These are phyloP conservation scores for Augochlora pura DNA, from an alignment of 1,140 invertebrate species.

Conservation along the genomic window DNA sequence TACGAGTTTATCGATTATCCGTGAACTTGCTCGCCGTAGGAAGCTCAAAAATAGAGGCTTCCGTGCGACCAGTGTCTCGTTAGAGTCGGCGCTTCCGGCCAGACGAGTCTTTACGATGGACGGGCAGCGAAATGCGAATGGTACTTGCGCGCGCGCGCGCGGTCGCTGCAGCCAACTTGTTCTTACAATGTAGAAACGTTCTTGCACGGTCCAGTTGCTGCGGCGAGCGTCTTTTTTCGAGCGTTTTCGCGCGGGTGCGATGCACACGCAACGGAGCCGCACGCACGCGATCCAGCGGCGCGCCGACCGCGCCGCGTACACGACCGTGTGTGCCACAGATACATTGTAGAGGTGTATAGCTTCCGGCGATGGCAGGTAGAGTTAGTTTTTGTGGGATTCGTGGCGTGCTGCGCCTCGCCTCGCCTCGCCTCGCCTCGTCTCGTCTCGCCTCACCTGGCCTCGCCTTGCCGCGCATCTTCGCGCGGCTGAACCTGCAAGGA, in stretches of 20 bases:
- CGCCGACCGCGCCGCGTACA: background rate
- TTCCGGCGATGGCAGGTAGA: constrained; percentile 12
- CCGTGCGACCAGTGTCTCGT: background rate
- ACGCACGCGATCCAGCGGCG: constrained; percentile 38
- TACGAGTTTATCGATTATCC: background rate
- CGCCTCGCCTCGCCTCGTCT: no score
- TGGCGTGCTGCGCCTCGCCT: background rate
- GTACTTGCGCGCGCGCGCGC: no score
- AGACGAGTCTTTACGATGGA: background rate
- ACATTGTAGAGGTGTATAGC: background rate
- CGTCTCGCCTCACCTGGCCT: background rate
- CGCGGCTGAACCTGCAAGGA: constrained; percentile 34
- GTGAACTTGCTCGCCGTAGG: background rate
- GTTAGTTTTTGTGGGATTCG: constrained; percentile 18
- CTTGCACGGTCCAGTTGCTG: constrained; percentile 33
- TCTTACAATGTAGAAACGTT: background rate
- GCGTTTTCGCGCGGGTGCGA: constrained; percentile 39
- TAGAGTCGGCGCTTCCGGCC: background rate
- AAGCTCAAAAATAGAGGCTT: background rate
- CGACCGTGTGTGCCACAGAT: background rate
- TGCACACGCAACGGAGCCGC: constrained; percentile 27
- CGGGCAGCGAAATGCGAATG: no score
- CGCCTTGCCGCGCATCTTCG: background rate
- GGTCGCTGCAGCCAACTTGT: no score
- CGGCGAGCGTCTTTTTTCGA: background rate